phyloP scores from a whole-genome alignment of 1,140 invertebrate species.

The Pogonomyrmex barbatus region DNA sequence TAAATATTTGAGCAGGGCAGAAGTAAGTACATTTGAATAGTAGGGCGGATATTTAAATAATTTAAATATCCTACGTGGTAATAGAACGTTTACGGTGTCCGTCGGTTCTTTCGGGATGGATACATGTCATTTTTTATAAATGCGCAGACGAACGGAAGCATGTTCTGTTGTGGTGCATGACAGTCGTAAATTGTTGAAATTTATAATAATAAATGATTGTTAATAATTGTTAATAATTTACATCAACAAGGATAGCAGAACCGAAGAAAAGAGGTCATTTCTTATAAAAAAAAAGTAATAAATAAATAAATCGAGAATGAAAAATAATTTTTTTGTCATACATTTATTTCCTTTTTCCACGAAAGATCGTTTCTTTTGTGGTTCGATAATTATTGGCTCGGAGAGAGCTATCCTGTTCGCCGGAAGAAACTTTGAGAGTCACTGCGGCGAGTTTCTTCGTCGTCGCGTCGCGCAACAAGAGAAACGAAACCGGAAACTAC shows the following conservation, averaged over 20 bases:
- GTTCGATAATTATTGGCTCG: neutral
- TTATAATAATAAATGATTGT: neutral
- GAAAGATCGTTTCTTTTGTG: neutral
- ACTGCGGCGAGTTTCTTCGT: conserved; percentile 57
- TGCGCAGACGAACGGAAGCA: neutral
- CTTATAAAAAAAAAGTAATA: neutral
- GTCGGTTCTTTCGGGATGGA: neutral
- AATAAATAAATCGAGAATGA: neutral
- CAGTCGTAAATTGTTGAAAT: neutral
- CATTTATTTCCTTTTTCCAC: neutral
- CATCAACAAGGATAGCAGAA: neutral
- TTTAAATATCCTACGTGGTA: neutral
- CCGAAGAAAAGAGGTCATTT: neutral
- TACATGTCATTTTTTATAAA: neutral
- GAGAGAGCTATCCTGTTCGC: too few relatives aligned
- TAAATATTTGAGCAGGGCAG: conserved; percentile 16
- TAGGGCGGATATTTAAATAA: conserved; percentile 30
- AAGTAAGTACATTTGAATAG: conserved; percentile 34
- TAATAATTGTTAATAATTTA: neutral
- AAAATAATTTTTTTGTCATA: neutral
- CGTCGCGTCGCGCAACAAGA: conserved; percentile 61
- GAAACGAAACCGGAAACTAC: conserved; percentile 71
- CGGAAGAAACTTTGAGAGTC: conserved; percentile 54
- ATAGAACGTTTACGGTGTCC: conserved; percentile 9
- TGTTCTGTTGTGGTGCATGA: neutral